Base-by-base conservation (phyloP, 2,113 vertebrate species). In the Xiphias gladius region DNA sequence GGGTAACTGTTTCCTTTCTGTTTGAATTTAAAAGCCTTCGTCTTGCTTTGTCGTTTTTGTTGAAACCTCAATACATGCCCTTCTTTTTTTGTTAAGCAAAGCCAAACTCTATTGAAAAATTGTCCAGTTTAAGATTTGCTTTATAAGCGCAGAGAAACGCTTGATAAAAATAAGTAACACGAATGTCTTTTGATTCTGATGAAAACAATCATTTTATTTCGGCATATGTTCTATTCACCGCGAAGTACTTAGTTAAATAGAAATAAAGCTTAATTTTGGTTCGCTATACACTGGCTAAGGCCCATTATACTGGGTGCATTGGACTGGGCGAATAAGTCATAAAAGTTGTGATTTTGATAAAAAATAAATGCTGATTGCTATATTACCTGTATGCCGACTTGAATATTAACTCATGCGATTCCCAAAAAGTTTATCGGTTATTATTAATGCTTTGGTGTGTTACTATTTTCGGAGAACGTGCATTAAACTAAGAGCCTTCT, bases 401-500 rank as follows among this genome's bases (percentile, higher is more conserved):
- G 14, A 70, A 37, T 1, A 35, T 28, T 12, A n/a, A 37, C 6
- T 22, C 11, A 11, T 28, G 7, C 0, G 4, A 20, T 57, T 5
- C 1, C 5, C 4, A 1, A 13, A 30, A 30, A 30, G 0, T 13
- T 28, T 14, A n/a, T 41, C 1, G 13, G 2, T 24, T 8, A 24
- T 20, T 24, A 16, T 41, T 17, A 30, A 32, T 24, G 24, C 13
- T 5, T 46, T 2, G 8, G 1, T 7, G 7, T 13, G 2, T 20
- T 2, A 39, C 3, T 72, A 52, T 22, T 48, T 57, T 6, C 17
- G 0, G 10, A n/a, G 14, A 39, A 9, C 17, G 26, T 2, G 37
- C 20, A 4, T 72, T 76, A 52, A 74, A 64, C 11, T 41, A 14
- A 14, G 8, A 52, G 14, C 7, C 61, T 79, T 82, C 1, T 72